A percentile compares a stretch with the other conserved stretches of the same genome.
These are phyloP conservation scores for Rhinogobius similis DNA, from an alignment of 2,113 vertebrate genomes.

Conservation along the genomic window DNA sequence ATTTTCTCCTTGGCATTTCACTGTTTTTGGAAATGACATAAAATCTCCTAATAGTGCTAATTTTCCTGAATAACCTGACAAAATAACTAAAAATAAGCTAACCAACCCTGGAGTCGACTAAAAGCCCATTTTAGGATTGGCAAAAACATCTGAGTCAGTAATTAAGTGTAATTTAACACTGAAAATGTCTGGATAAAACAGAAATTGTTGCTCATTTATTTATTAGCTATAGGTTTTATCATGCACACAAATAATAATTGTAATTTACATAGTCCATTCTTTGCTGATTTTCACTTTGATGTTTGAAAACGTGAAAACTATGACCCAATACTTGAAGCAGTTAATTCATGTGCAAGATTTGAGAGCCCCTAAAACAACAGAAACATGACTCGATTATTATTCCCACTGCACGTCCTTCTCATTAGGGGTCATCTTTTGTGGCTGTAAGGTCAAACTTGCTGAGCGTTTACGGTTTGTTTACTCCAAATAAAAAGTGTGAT, in stretches of 20 bases:
- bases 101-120: neutral
- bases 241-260: no score
- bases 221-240: no score
- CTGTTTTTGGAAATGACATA: neutral
- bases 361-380: slow-evolving; percentile 39
- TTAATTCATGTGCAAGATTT: neutral
- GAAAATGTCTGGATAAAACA: no score
- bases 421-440: slow-evolving; percentile 53
- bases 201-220: no score
- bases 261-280: no score
- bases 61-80: neutral
- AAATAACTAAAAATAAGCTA: neutral
- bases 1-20: neutral
- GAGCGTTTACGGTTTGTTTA: slow-evolving; percentile 9
- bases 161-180: no score
- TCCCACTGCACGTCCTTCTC: slow-evolving; percentile 46
- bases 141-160: no score
- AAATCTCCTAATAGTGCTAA: neutral
- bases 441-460: slow-evolving; percentile 30
- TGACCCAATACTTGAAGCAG: slow-evolving; percentile 16
- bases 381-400: slow-evolving; percentile 36
- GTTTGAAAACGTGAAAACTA: neutral
- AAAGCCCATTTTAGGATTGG: neutral
- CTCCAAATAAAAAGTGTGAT: slow-evolving; percentile 14
- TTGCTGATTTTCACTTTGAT: neutral